Evolutionary conservation across 2,113 vertebrate genomes (phyloP).

Genomic region (Tupaia tana): DNA sequence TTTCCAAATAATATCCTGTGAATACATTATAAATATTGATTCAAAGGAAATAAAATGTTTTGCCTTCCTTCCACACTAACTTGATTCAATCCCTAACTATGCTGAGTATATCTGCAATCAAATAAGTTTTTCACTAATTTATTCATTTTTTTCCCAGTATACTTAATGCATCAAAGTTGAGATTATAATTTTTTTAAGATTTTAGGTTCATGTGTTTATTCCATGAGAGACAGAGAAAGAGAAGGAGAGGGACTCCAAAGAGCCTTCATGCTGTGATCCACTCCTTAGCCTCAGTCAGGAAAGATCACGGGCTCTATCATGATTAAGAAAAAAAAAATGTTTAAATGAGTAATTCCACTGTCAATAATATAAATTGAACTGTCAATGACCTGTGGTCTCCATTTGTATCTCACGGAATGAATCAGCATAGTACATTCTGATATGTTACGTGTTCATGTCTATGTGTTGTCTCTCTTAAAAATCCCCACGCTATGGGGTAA

Average conservation of each 20-base stretch:
- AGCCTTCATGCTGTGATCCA: no score
- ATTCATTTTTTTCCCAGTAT: neutral
- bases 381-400: neutral
- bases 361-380: neutral
- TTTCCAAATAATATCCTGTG: neutral
- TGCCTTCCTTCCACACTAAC: neutral
- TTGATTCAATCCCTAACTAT: neutral
- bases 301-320: no score
- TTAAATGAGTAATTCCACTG: neutral
- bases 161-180: slow-evolving; percentile 7
- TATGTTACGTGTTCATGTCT: neutral
- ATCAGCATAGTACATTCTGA: neutral
- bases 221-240: no score
- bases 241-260: no score
- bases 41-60: slow-evolving; percentile 6
- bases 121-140: neutral
- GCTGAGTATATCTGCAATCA: neutral
- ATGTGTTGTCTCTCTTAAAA: neutral
- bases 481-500: neutral
- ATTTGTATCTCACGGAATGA: neutral
- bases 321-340: no score
- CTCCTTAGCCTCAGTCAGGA: no score
- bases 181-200: slow-evolving; percentile 21
- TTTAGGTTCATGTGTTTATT: no score
- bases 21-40: slow-evolving; percentile 31